These are phyloP conservation scores for Trematocara nigrifrons DNA, from an alignment of 2,113 vertebrate species.

Conservation along the genomic window DNA sequence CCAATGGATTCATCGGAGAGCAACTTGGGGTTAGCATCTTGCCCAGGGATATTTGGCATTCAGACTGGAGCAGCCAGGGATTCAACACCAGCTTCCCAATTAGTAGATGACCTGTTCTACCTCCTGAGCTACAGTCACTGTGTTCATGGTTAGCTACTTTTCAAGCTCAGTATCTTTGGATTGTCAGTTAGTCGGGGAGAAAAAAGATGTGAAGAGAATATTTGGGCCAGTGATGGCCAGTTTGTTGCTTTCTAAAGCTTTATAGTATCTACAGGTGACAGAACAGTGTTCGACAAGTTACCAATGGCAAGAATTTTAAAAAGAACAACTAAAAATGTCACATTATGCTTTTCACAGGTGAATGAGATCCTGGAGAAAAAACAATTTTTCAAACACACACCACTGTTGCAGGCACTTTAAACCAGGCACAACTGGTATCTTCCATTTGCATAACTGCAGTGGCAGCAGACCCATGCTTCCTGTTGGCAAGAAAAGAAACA, in stretches of 20 bases:
- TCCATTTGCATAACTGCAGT: neutral
- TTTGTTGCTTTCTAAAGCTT: neutral
- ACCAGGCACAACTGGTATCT: neutral
- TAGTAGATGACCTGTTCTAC: neutral
- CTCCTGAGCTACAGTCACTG: neutral
- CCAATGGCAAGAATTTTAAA: neutral
- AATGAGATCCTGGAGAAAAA: neutral
- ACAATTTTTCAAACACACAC: neutral
- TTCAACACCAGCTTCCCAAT: neutral
- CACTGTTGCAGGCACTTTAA: neutral
- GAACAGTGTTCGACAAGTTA: neutral
- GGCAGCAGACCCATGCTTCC: neutral
- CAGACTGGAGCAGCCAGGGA: neutral
- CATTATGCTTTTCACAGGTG: neutral
- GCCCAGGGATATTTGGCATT: neutral
- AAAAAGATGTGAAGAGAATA: neutral
- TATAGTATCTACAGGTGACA: neutral
- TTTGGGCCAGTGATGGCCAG: neutral
- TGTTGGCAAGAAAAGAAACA: neutral
- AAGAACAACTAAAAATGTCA: neutral
- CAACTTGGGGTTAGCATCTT: neutral
- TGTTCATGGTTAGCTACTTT: neutral
- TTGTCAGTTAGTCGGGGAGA: fast-evolving
- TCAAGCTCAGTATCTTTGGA: neutral
- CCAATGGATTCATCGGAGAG: neutral